These are phyloP conservation scores for Phenganax marumi DNA, from an alignment of 92 coral and sea anemone genomes.

Conservation along the genomic window DNA sequence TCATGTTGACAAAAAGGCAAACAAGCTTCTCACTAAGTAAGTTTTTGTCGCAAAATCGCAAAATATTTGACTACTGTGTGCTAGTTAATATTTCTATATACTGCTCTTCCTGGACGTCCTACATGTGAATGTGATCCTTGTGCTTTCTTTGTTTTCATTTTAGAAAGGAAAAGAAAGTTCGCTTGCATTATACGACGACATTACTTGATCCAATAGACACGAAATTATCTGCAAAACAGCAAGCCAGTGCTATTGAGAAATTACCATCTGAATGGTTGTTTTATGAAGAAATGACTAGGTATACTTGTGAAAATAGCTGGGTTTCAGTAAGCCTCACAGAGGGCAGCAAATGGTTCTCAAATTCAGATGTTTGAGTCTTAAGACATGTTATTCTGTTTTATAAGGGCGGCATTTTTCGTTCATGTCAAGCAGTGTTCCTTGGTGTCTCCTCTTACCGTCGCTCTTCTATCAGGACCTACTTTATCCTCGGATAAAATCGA, in stretches of 20 bases:
- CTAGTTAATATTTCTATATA: too few species aligned
- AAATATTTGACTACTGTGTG: not conserved
- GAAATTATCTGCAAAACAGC: conserved; percentile 59
- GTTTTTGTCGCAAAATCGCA: too few species aligned
- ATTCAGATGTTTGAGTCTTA: not conserved
- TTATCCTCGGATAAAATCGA: conserved; percentile 86
- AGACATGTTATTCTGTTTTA: not conserved
- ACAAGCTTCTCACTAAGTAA: conserved; percentile 86
- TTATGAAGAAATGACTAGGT: conserved; percentile 98
- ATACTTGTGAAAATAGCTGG: not conserved
- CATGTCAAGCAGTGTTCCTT: conserved; percentile 90
- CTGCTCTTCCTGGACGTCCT: not conserved
- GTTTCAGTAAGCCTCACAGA: too few species aligned
- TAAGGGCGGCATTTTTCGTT: conserved; percentile 83
- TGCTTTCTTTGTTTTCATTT: not conserved
- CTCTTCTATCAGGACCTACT: conserved; percentile 88
- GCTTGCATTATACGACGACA: conserved; percentile 80
- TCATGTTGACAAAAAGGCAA: conserved; percentile 69
- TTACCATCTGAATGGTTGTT: conserved; percentile 94
- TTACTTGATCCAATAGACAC: conserved; percentile 71
- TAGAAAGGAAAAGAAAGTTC: conserved; percentile 87
- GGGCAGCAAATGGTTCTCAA: too few species aligned
- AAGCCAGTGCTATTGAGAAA: conserved; percentile 61
- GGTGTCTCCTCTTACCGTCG: conserved; percentile 74
- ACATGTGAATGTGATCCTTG: not conserved